A percentile compares a stretch with the other conserved stretches of the same genome.
Evolutionary conservation across 1,140 invertebrate genomes (phyloP).

Genomic region (Papilio polyxenes): DNA sequence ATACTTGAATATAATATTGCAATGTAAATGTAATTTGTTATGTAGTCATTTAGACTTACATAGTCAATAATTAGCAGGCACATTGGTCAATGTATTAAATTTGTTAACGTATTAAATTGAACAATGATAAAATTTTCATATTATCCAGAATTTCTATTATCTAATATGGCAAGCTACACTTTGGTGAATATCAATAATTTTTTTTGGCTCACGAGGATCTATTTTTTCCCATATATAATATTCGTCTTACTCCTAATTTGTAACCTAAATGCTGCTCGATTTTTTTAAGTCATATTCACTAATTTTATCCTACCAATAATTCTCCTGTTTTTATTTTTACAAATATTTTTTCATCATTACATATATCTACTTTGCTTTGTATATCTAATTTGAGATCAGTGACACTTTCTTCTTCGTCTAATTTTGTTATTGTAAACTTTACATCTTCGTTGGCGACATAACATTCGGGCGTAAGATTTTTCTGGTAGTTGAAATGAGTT

Average conservation of each 20-base stretch:
- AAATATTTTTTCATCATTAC: constrained; percentile 69
- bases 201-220: constrained; percentile 55
- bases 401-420: constrained; percentile 58
- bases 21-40: constrained; percentile 12
- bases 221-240: constrained; percentile 42
- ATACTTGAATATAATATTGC: background rate
- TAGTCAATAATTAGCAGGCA: constrained; percentile 13
- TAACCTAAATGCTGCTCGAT: constrained; percentile 32
- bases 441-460: constrained; percentile 71
- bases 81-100: constrained; percentile 12
- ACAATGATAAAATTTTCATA: constrained; percentile 25
- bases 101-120: constrained; percentile 6
- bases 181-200: constrained; percentile 72
- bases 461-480: constrained; percentile 82
- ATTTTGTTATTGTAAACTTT: constrained; percentile 66
- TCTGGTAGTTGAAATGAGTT: constrained; percentile 86
- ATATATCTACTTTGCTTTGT: constrained; percentile 49
- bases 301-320: constrained; percentile 57
- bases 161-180: constrained; percentile 79
- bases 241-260: constrained; percentile 17
- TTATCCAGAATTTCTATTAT: constrained; percentile 50
- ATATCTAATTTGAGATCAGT: constrained; percentile 70
- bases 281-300: background rate
- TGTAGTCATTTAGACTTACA: background rate
- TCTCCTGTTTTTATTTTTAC: constrained; percentile 74